Conservation (phyloP, 2,113 vertebrate species). For the Thamnaconus septentrionalis region DNA sequence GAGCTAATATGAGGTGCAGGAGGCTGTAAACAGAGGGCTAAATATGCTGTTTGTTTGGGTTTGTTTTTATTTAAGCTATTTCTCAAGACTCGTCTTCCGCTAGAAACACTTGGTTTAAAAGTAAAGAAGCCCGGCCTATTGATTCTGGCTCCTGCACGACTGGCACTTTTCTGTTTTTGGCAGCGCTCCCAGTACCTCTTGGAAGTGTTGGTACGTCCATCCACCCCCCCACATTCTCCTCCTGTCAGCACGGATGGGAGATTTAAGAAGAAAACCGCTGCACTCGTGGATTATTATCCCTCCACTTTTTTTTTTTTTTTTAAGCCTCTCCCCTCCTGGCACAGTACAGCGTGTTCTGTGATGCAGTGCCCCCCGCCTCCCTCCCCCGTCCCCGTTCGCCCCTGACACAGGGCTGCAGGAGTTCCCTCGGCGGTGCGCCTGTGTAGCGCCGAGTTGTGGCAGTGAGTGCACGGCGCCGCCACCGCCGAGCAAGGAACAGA, state of each 20-base stretch:
- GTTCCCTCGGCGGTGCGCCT: background rate
- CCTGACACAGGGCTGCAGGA: background rate
- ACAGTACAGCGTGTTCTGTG: slow-evolving; percentile 39
- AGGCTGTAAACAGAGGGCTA: too few species aligned
- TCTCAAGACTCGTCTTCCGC: too few species aligned
- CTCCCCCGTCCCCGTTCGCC: slow-evolving; percentile 2
- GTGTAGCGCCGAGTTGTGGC: background rate
- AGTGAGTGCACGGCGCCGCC: too few species aligned
- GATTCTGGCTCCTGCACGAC: background rate
- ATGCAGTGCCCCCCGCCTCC: slow-evolving; percentile 2
- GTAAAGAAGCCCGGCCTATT: background rate
- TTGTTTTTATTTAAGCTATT: too few species aligned
- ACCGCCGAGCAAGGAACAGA: background rate
- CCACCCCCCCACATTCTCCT: slow-evolving; percentile 9
- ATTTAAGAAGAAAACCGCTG: slow-evolving; percentile 19
- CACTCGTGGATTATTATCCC: slow-evolving; percentile 20
- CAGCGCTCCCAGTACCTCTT: slow-evolving; percentile 3
- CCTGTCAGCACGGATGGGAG: slow-evolving; percentile 21
- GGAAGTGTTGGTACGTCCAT: background rate
- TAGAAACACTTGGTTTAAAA: background rate
- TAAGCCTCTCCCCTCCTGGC: slow-evolving; percentile 16
- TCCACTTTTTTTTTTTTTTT: background rate
- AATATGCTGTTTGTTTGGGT: too few species aligned
- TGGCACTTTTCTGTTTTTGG: background rate
- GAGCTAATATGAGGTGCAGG: too few species aligned